These are phyloP conservation scores for Dolichotis patagonum DNA, from an alignment of 2,113 vertebrate genomes.

Conservation along the genomic window DNA sequence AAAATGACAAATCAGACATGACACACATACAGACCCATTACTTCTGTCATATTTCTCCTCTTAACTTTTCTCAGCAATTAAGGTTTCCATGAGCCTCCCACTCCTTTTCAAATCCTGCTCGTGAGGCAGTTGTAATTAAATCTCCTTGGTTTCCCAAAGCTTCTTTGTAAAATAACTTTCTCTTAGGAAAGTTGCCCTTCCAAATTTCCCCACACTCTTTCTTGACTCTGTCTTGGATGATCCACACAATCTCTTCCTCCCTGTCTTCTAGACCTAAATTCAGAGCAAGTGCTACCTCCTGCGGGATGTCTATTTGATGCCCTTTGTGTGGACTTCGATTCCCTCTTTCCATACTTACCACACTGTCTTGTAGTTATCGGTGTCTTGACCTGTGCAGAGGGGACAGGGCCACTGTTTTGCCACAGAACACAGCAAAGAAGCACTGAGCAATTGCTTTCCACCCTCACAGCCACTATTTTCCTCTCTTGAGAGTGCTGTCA, in stretches of 20 bases:
- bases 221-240: neutral
- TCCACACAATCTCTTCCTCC: neutral
- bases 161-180: slow-evolving; percentile 51
- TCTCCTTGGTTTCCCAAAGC: slow-evolving; percentile 54
- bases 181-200: slow-evolving; percentile 64
- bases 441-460: neutral
- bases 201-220: slow-evolving; percentile 28
- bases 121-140: slow-evolving; percentile 78
- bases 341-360: neutral
- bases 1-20: slow-evolving; percentile 79
- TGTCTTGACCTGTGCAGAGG: neutral
- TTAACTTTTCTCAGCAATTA: slow-evolving; percentile 81
- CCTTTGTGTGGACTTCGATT: neutral
- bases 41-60: slow-evolving; percentile 77
- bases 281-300: neutral
- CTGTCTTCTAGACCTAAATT: neutral
- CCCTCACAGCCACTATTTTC: neutral
- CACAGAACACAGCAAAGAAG: neutral
- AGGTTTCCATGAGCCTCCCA: slow-evolving; percentile 79
- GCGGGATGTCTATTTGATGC: neutral
- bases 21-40: slow-evolving; percentile 70
- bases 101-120: slow-evolving; percentile 74
- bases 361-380: neutral
- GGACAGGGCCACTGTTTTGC: neutral
- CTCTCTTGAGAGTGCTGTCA: neutral